phyloP scores from a whole-genome alignment of 2,797 vertebrate genomes.

The Columba guinea region DNA sequence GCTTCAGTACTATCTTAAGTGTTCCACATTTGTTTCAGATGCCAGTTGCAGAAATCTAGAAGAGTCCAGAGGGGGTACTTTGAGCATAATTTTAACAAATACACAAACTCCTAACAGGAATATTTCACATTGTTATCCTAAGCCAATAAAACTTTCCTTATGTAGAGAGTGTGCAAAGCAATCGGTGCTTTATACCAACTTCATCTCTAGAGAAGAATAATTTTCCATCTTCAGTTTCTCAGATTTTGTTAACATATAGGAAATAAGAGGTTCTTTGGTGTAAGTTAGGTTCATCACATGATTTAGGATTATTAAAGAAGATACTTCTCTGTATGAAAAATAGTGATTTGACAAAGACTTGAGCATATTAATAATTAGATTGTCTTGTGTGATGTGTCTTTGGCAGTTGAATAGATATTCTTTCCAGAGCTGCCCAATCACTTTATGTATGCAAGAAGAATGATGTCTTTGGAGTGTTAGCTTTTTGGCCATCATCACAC shows the following conservation, averaged over 20 bases:
- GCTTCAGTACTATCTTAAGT: background rate
- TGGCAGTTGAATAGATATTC: background rate
- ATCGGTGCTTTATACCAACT: background rate
- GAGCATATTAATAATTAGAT: background rate
- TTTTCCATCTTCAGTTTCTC: background rate
- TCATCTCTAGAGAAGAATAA: background rate
- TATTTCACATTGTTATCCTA: background rate
- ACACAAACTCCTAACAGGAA: background rate
- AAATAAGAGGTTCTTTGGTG: background rate
- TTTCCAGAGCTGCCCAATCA: background rate
- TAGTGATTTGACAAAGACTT: background rate
- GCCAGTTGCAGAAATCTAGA: background rate
- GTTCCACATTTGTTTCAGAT: background rate
- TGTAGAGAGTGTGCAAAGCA: background rate
- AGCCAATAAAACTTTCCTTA: background rate
- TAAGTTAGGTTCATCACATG: background rate
- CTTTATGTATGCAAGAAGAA: background rate
- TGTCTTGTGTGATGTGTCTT: background rate
- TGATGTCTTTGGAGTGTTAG: background rate
- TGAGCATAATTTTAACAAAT: background rate
- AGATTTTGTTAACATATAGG: background rate
- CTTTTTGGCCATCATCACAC: background rate
- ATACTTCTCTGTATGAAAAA: background rate
- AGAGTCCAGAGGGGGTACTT: background rate
- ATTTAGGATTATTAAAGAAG: background rate